A percentile compares a stretch with the other conserved stretches of the same genome.
Conservation (phyloP, 1,140 invertebrate genomes). For the Diabrotica virgifera region DNA sequence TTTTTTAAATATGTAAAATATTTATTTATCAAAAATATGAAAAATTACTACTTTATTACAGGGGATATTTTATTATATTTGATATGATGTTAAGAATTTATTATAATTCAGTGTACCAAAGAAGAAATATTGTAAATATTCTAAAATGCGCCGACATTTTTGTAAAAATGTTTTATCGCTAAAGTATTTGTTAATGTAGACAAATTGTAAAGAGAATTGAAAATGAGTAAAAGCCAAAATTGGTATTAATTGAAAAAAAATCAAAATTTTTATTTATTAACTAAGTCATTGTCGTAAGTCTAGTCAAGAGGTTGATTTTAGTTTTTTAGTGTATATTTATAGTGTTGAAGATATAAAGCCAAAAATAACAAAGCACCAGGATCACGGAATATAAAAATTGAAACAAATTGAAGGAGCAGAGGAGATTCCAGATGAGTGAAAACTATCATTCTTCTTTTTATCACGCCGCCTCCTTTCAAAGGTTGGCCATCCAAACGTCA, state of each 20-base stretch:
- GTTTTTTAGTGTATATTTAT: no score
- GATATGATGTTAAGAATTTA: conserved; percentile 40
- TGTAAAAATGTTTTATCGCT: not conserved
- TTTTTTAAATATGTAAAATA: conserved; percentile 38
- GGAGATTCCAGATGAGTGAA: no score
- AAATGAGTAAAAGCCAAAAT: not conserved
- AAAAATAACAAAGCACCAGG: no score
- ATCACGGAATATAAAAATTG: no score
- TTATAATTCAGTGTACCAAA: conserved; percentile 38
- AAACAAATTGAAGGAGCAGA: no score
- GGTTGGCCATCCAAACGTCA: no score
- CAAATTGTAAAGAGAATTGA: not conserved
- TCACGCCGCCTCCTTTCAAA: no score
- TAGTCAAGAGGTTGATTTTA: no score
- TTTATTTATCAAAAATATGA: conserved; percentile 39
- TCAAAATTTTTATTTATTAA: conserved; percentile 12
- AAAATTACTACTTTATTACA: conserved; percentile 35
- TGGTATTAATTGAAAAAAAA: conserved; percentile 18
- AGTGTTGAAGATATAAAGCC: no score
- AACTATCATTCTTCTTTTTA: no score
- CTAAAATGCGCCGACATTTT: conserved; percentile 32
- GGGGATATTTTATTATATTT: conserved; percentile 39
- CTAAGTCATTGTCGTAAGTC: no score
- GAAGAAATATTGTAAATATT: conserved; percentile 33
- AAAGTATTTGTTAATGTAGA: conserved; percentile 11